phyloP scores from a whole-genome alignment of 2,888 invertebrate species.

The Sympetrum striolatum region DNA sequence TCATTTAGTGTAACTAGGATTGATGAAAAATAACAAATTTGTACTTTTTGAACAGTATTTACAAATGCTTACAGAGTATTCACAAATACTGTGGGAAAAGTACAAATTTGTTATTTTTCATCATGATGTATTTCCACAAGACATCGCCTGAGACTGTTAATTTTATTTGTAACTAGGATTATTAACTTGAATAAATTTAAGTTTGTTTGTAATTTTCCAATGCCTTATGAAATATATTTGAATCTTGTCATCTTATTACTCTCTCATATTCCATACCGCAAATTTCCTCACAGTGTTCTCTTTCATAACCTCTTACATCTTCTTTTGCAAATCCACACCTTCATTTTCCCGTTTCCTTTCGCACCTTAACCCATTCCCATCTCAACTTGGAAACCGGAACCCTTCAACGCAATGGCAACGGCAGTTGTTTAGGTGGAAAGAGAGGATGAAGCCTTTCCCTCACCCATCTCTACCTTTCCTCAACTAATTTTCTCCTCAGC shows the following conservation, averaged over 20 bases:
- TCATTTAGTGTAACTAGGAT: too few relatives aligned
- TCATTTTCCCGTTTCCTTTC: background rate
- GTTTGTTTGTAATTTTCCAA: too few relatives aligned
- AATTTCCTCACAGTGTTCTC: background rate
- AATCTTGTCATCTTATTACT: background rate
- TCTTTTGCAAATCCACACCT: background rate
- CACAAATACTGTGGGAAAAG: too few relatives aligned
- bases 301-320: background rate
- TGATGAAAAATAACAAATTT: too few relatives aligned
- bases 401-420: conserved; percentile 22
- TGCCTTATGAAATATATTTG: too few relatives aligned
- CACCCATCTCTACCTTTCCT: background rate
- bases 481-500: background rate
- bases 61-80: too few relatives aligned
- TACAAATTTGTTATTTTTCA: too few relatives aligned
- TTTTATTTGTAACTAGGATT: background rate
- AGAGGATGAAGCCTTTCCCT: background rate
- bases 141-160: too few relatives aligned
- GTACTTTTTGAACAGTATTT: too few relatives aligned
- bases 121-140: too few relatives aligned
- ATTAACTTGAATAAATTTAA: too few relatives aligned
- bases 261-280: background rate
- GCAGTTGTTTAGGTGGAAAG: background rate
- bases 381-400: conserved; percentile 17
- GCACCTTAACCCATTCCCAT: background rate